Conservation (phyloP, 1,140 invertebrate species). For the Monomorium pharaonis region DNA sequence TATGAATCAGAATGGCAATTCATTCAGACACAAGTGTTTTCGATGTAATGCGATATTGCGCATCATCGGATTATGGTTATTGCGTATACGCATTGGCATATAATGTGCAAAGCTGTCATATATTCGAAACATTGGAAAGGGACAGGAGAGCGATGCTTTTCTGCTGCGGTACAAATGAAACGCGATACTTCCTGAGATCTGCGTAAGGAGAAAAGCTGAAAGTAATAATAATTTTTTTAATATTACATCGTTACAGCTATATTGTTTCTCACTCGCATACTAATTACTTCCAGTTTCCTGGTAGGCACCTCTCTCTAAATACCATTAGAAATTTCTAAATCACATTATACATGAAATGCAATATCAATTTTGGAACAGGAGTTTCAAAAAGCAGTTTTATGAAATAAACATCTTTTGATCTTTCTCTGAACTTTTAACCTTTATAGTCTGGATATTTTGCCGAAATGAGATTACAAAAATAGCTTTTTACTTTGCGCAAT, state of each 20-base stretch:
- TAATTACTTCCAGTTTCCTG: background rate
- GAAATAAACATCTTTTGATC: constrained; percentile 1
- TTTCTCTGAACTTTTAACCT: background rate
- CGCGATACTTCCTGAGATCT: constrained; percentile 9
- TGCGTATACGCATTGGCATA: background rate
- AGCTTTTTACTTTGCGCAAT: background rate
- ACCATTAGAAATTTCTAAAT: background rate
- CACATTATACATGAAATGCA: background rate
- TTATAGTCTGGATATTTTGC: too few relatives aligned
- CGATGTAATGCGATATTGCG: constrained; percentile 23
- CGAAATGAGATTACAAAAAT: background rate
- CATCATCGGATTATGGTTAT: constrained; percentile 18
- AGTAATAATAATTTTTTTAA: background rate
- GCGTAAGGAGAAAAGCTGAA: background rate
- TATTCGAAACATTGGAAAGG: constrained; percentile 10
- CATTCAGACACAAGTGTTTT: background rate
- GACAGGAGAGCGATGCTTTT: background rate
- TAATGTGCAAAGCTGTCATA: constrained; percentile 41
- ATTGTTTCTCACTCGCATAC: background rate
- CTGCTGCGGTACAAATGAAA: background rate
- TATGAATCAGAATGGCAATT: background rate
- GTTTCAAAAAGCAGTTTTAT: background rate
- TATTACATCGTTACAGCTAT: background rate
- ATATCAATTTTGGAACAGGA: background rate
- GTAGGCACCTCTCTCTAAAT: background rate